Evolutionary conservation across 2,797 vertebrate species (phyloP).

Genomic region (Garrulus glandarius): DNA sequence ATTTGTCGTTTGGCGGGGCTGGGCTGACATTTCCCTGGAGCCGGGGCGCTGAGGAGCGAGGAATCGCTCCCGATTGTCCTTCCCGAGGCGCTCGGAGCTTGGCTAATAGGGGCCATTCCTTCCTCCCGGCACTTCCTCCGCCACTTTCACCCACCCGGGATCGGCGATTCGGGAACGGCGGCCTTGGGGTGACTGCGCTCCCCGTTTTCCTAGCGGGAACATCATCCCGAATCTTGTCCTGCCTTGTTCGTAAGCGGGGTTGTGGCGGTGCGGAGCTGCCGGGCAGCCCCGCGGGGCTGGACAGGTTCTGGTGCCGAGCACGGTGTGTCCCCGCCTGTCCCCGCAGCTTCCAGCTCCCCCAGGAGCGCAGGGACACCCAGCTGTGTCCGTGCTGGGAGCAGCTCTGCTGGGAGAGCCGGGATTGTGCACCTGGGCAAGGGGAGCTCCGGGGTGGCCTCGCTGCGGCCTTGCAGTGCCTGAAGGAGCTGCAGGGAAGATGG

Average conservation of each 20-base stretch:
- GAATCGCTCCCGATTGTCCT: slow-evolving; percentile 44
- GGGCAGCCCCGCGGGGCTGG: too few relatives aligned
- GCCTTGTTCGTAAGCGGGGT: background rate
- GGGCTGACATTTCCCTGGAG: slow-evolving; percentile 67
- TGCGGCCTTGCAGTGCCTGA: background rate
- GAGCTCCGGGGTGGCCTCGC: too few relatives aligned
- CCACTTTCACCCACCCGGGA: background rate
- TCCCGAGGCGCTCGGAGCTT: background rate
- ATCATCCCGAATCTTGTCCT: background rate
- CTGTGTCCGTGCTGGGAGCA: too few relatives aligned
- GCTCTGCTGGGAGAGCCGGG: background rate
- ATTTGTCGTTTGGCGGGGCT: slow-evolving; percentile 58
- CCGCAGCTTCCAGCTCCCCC: too few relatives aligned
- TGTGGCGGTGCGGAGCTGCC: too few relatives aligned
- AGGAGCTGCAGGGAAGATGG: background rate
- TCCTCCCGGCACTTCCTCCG: slow-evolving; percentile 32
- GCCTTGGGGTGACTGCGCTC: background rate
- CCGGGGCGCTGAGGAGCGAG: slow-evolving; percentile 22
- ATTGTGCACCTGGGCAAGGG: background rate
- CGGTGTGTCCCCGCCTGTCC: too few relatives aligned
- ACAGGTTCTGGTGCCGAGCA: too few relatives aligned
- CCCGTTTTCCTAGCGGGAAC: background rate
- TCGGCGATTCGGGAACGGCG: background rate
- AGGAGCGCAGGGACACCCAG: too few relatives aligned
- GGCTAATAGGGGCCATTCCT: slow-evolving; percentile 66